These are phyloP conservation scores for Corythornis madagascariensis DNA, from an alignment of 2,113 vertebrate species.

Conservation along the genomic window DNA sequence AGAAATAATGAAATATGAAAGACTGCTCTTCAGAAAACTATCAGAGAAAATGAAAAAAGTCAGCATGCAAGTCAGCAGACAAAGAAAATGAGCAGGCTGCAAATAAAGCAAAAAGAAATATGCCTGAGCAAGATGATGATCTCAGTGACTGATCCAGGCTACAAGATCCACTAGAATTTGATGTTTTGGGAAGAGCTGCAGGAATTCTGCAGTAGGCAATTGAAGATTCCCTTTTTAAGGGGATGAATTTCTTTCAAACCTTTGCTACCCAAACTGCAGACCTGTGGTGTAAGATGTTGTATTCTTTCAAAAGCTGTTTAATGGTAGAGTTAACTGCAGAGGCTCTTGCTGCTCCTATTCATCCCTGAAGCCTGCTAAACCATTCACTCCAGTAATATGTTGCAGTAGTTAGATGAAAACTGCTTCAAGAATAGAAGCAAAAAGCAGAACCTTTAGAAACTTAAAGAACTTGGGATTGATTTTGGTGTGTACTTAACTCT, in stretches of 20 bases:
- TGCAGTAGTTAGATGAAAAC: not conserved
- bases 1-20: not conserved
- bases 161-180: not conserved
- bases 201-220: not conserved
- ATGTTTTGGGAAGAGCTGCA: not conserved
- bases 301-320: constrained; percentile 1
- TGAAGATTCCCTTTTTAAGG: not conserved
- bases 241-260: not conserved
- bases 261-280: not conserved
- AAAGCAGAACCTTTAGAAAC: not conserved
- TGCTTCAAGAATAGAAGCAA: not conserved
- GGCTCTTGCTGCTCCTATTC: not conserved
- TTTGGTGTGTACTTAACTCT: not conserved
- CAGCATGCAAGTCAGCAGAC: not conserved
- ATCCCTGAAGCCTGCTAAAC: not conserved
- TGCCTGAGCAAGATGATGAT: not conserved
- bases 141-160: not conserved
- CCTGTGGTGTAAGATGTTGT: not conserved
- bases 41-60: not conserved
- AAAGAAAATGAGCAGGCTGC: not conserved
- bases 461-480: not conserved
- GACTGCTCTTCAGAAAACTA: not conserved
- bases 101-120: not conserved
- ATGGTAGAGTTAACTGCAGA: not conserved
- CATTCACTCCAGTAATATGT: not conserved